These are phyloP conservation scores for Ephestia elutella DNA, from an alignment of 1,140 invertebrate genomes.

Conservation along the genomic window DNA sequence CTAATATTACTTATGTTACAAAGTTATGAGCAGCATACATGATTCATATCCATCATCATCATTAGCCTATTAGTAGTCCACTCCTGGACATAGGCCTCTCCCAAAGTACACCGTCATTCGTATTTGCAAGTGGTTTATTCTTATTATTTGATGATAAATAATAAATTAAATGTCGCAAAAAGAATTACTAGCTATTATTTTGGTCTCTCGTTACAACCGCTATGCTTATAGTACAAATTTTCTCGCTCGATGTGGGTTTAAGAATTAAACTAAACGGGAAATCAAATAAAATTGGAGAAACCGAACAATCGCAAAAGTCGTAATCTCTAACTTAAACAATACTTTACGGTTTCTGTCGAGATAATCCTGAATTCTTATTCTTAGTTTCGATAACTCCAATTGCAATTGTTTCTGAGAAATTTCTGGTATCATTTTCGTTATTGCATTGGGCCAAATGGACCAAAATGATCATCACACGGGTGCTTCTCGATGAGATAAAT, in stretches of 20 bases:
- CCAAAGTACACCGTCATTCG: no score
- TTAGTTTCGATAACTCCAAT: background rate
- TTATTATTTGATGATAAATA: no score
- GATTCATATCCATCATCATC: no score
- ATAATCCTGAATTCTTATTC: constrained; percentile 11
- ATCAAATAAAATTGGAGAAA: background rate
- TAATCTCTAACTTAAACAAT: constrained; percentile 13
- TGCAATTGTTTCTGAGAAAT: background rate
- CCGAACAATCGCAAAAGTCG: background rate
- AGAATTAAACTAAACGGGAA: background rate
- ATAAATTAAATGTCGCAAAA: no score
- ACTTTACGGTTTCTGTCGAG: constrained; percentile 8
- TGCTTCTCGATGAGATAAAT: constrained; percentile 21
- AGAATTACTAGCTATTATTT: no score
- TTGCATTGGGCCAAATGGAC: background rate
- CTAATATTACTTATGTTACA: no score
- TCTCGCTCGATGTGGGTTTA: background rate
- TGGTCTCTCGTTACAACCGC: no score
- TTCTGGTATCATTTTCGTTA: background rate
- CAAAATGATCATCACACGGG: constrained; percentile 14
- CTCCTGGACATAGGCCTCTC: no score
- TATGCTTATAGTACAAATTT: background rate
- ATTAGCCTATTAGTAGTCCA: no score
- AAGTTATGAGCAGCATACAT: no score
- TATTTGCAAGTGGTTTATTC: no score